Conservation (phyloP, 30 jellyfish, hydroid and myxozoan genomes). For the Rhopilema esculentum region DNA sequence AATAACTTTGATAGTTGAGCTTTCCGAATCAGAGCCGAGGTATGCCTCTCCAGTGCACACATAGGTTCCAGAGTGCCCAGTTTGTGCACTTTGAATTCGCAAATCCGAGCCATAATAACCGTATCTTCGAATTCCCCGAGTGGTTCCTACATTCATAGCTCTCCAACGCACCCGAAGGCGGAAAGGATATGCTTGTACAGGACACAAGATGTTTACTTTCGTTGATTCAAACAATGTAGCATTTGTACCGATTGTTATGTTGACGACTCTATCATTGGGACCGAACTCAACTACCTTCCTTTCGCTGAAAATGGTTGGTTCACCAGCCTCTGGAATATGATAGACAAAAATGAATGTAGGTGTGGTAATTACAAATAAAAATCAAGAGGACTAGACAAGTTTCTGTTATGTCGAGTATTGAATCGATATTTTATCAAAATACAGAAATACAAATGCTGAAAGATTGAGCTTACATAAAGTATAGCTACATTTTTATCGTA, state of each 20-base stretch:
- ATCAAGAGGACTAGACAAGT: not conserved
- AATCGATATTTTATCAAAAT: no score
- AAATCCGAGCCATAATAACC: conserved; percentile 61
- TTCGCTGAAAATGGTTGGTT: conserved; percentile 85
- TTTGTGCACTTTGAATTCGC: conserved; percentile 30
- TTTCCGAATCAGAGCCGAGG: conserved; percentile 72
- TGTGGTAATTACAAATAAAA: not conserved
- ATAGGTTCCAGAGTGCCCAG: conserved; percentile 58
- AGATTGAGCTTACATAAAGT: no score
- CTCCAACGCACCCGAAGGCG: conserved; percentile 68
- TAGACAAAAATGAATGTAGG: conserved; percentile 4
- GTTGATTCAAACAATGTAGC: conserved; percentile 75
- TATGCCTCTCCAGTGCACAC: conserved; percentile 49
- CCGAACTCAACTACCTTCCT: conserved; percentile 22
- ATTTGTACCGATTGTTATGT: conserved; percentile 81
- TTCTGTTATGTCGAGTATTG: no score
- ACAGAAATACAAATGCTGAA: no score
- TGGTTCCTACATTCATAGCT: conserved; percentile 19
- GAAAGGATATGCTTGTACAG: conserved; percentile 67
- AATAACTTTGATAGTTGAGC: conserved; percentile 29
- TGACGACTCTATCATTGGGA: conserved; percentile 51
- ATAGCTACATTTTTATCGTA: no score
- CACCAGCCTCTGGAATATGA: conserved; percentile 61
- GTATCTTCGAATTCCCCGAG: conserved; percentile 45
- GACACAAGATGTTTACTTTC: conserved; percentile 64